These are phyloP conservation scores for Bujurquina vittata DNA, from an alignment of 2,113 vertebrate genomes.

Conservation along the genomic window DNA sequence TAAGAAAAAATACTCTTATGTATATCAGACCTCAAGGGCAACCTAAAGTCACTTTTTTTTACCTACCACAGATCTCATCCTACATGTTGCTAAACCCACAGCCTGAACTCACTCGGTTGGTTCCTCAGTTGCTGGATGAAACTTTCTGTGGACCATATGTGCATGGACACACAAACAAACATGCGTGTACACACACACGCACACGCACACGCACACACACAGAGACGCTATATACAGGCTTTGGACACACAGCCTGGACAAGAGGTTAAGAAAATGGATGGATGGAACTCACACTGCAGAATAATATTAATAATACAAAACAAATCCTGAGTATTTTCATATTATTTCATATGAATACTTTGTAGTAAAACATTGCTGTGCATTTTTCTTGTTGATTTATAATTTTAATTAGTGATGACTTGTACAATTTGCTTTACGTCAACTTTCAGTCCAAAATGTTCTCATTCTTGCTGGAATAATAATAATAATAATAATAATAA, in stretches of 20 bases:
- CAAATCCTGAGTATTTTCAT: background rate
- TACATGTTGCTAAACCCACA: conserved; percentile 18
- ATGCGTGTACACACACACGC: background rate
- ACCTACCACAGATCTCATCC: conserved; percentile 43
- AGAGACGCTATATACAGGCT: background rate
- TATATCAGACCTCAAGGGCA: conserved; percentile 92
- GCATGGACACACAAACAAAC: too few species aligned
- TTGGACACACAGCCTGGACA: background rate
- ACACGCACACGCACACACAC: background rate
- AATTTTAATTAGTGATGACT: background rate
- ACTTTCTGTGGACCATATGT: background rate
- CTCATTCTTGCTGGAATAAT: background rate
- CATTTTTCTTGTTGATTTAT: background rate
- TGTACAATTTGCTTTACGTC: background rate
- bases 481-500: background rate
- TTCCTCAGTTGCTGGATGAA: conserved; percentile 13
- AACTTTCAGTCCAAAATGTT: background rate
- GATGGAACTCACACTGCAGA: background rate
- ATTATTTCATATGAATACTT: background rate
- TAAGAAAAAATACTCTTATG: conserved; percentile 79
- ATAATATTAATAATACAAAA: background rate
- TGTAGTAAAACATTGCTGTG: background rate
- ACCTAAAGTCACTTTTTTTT: conserved; percentile 87
- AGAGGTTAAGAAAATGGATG: too few species aligned
- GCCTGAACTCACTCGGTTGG: conserved; percentile 47